Percentiles rank a stretch among this genome's conserved stretches.
These are phyloP conservation scores for Luscinia megarhynchos DNA, from an alignment of 2,797 vertebrate species.

Conservation along the genomic window DNA sequence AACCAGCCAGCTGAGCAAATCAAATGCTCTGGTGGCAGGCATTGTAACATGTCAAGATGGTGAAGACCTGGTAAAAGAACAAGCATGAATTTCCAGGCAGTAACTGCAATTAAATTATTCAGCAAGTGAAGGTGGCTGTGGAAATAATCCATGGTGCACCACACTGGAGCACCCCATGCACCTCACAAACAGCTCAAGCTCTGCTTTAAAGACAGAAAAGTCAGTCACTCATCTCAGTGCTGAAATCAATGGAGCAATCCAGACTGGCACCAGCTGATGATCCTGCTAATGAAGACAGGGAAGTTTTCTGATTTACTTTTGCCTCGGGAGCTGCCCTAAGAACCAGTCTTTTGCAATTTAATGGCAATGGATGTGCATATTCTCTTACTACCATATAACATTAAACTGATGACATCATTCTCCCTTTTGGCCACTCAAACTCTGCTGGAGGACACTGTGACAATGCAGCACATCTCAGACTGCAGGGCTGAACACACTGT, in stretches of 20 bases:
- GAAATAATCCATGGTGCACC: background rate
- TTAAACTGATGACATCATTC: slow-evolving; percentile 20
- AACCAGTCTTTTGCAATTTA: slow-evolving; percentile 5
- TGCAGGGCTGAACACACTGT: background rate
- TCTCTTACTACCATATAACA: background rate
- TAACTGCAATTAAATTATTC: background rate
- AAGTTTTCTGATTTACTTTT: slow-evolving; percentile 30
- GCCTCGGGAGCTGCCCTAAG: background rate
- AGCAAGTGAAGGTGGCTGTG: background rate
- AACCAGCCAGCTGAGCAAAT: background rate
- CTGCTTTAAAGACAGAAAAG: slow-evolving; percentile 8
- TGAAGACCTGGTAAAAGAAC: background rate
- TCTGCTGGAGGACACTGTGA: slow-evolving; percentile 35
- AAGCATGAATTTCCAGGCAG: background rate
- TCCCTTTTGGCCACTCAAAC: slow-evolving; percentile 29
- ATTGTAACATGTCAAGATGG: background rate
- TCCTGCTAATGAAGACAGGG: background rate
- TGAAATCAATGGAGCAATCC: slow-evolving; percentile 28
- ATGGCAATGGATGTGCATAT: background rate
- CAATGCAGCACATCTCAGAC: slow-evolving; percentile 14
- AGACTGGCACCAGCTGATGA: background rate
- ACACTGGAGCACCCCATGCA: rapidly evolving
- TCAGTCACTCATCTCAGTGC: background rate
- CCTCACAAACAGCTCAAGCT: background rate
- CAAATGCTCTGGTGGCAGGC: background rate